Conservation (phyloP, 2,113 vertebrate genomes). For the Glareola pratincola region DNA sequence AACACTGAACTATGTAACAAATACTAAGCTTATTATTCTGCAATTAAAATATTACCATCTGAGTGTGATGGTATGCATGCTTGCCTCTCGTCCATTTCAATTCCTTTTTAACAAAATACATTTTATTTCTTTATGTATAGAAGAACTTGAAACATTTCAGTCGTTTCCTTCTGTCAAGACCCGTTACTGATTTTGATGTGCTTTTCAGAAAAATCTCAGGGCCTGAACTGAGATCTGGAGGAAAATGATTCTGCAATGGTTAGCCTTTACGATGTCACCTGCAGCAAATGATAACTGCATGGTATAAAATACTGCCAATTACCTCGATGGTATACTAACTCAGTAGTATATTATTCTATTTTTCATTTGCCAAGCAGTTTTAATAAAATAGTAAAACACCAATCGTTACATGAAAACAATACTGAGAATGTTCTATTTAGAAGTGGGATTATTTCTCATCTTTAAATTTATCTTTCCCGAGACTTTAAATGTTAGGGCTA, state of each 20-base stretch:
- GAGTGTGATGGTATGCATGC: accelerated
- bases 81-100: neutral
- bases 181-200: neutral
- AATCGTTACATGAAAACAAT: neutral
- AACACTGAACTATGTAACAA: neutral
- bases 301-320: neutral
- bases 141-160: neutral
- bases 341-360: neutral
- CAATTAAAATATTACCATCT: neutral
- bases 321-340: neutral
- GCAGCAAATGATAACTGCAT: neutral
- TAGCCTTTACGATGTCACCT: neutral
- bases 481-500: neutral
- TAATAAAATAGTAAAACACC: neutral
- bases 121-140: neutral
- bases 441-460: neutral
- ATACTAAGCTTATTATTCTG: neutral
- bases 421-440: neutral
- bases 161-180: neutral
- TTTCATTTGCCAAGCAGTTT: neutral
- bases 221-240: neutral
- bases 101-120: neutral
- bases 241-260: neutral
- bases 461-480: neutral
- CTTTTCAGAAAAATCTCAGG: neutral